phyloP scores from a whole-genome alignment of 2,797 vertebrate species.

The Helarctos malayanus region DNA sequence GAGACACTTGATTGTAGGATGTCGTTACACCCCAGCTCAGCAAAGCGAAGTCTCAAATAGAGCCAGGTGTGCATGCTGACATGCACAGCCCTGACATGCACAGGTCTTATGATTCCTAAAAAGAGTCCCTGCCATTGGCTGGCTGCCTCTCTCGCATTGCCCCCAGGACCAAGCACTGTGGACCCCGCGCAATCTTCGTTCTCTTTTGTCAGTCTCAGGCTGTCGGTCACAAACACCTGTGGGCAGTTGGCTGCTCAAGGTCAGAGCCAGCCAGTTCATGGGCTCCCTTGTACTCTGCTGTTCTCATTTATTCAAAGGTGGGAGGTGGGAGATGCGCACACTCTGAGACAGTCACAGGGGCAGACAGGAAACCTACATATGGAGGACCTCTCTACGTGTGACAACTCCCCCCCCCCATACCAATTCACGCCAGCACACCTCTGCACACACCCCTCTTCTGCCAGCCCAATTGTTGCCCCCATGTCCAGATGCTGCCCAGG shows the following conservation, averaged over 20 bases:
- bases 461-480: neutral
- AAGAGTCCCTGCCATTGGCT: neutral
- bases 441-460: too few relatives aligned
- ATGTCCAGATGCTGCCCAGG: neutral
- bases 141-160: neutral
- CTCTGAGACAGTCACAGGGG: neutral
- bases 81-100: rapidly evolving
- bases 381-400: neutral
- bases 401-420: neutral
- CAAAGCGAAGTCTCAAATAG: rapidly evolving
- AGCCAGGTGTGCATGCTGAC: neutral
- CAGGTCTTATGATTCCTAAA: neutral
- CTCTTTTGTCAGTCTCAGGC: neutral
- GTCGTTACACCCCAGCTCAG: neutral
- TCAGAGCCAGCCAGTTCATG: neutral
- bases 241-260: neutral
- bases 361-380: neutral
- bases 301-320: neutral
- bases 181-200: neutral
- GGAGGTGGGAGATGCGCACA: neutral
- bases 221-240: neutral
- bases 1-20: rapidly evolving
- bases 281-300: neutral
- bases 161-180: neutral
- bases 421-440: neutral